Evolutionary conservation across 1,140 invertebrate species (phyloP), one percentile per base, ranked within the genome.

Genomic region (Solen grandis): DNA sequence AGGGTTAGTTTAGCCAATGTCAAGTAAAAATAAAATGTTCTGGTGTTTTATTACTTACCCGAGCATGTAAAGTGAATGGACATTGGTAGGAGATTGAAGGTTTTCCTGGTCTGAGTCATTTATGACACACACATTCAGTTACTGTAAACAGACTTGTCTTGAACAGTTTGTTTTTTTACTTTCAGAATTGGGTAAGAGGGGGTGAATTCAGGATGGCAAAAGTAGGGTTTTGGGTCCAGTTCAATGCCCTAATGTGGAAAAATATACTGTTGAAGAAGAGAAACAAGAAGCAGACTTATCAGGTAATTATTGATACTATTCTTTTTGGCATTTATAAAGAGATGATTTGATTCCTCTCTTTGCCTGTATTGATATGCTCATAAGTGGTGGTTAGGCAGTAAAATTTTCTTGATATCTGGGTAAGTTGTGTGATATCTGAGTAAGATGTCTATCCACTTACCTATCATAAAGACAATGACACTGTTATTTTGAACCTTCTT

Each of bases 191-290:
- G 46, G 19, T 13, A 50, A 13, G 46, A 50, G 8, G 57, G 16
- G 27, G 0, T 5, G 4, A 22, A 29, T 60, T 35, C 36, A 80
- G 19, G 10, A 81, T 81, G 78, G 69, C 16, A 5, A 27, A 60
- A 78, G 82, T 81, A 33, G 46, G 65, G 38, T 85, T 86, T 72
- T 66, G 54, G 3, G 31, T 57, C 16, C 88, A 89, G 73, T 76
- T 87, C 52, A 88, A 88, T 62, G 69, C 80, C 16, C 35, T 89
- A 41, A 16, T 89, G 46, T 86, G 84, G 85, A 84, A 87, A 33
- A 88, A 89, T 57, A 38, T 85, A 29, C 72, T 87, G n/a, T 66
- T 88, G 41, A 89, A 89, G 59, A 86, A 82, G 57, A 79, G 85
- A 36, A 88, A 87, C 70, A 87, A 81, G 65, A 74, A 72, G 33